Conservation (phyloP, 2,797 vertebrate genomes). For the Gobio occitaniae region DNA sequence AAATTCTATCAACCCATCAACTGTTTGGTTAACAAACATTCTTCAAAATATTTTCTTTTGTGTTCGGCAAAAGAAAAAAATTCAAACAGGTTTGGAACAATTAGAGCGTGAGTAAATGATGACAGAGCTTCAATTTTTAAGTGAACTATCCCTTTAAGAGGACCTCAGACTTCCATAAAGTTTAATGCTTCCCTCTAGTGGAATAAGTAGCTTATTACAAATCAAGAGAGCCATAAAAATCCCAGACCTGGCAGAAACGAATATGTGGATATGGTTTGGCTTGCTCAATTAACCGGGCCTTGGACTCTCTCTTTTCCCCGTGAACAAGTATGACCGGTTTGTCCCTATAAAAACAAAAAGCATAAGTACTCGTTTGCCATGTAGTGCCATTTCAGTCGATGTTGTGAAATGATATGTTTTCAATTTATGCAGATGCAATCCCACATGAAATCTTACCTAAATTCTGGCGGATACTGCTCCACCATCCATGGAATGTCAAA, state of each 20-base stretch:
- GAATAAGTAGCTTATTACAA: slow-evolving; percentile 36
- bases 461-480: slow-evolving; percentile 89
- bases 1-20: too few relatives aligned
- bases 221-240: not conserved
- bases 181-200: slow-evolving; percentile 52
- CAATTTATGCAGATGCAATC: not conserved
- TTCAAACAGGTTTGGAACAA: too few relatives aligned
- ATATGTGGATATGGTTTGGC: slow-evolving; percentile 88
- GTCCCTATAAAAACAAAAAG: slow-evolving; percentile 78
- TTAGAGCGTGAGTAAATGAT: too few relatives aligned
- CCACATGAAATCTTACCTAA: slow-evolving; percentile 79
- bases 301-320: slow-evolving; percentile 93
- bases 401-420: not conserved
- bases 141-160: not conserved
- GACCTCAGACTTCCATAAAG: slow-evolving; percentile 1
- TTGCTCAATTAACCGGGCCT: slow-evolving; percentile 88
- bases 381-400: not conserved
- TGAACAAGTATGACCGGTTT: slow-evolving; percentile 91
- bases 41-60: too few relatives aligned
- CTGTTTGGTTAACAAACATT: too few relatives aligned
- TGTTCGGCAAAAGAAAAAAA: too few relatives aligned
- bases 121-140: too few relatives aligned
- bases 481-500: slow-evolving; percentile 95
- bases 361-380: not conserved
- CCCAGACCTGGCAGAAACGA: slow-evolving; percentile 89